Base-by-base conservation (phyloP, 2,888 invertebrate species). In the Meganola albula region DNA sequence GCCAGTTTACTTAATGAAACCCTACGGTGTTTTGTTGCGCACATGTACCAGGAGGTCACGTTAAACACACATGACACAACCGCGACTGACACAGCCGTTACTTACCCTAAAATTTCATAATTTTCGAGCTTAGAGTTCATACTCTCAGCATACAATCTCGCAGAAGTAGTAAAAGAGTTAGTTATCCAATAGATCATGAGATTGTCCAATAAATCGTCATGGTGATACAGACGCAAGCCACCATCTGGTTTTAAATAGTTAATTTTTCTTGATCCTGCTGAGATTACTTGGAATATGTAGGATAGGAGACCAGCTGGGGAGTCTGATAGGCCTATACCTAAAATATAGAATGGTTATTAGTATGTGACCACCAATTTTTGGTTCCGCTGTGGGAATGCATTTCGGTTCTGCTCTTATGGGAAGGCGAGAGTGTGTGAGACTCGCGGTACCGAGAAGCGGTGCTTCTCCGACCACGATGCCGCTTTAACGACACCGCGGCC, bases 221-320 rank as follows among this genome's bases (percentile, higher is more conserved):
- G 58, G 0, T 88, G 86, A 58, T 78, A 91, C 4, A 34, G 10
- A 1, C 78, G 71, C 1, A 93, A 63, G 3, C 91, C 91, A 9
- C 92, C 93, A 50, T 93, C 91, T 0, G 20, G 18, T 5, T 26
- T 37, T 10, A 35, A 13, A 3, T 37, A 44, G 59, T 43, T 44
- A 3, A 23, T 34, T 1, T 21, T 27, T 0, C 90, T 87, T 0
- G 91, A 92, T 89, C 92, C 92, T 0, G 89, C 87, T n/a, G 91
- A 90, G 68, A 93, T 92, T 66, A 93, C 92, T 62, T 95, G 93
- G 34, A 94, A 65, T 31, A 94, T 90, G 55, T 94, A 95, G 0
- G 91, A 92, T 0, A 93, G 92, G 28, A 95, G 74, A 9, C 93
- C 94, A 3, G 89, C 82, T 0, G 95, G 95, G 1, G 93, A 92